Conservation (phyloP, 2,797 vertebrate genomes). For the Sebastes hopkinsi region DNA sequence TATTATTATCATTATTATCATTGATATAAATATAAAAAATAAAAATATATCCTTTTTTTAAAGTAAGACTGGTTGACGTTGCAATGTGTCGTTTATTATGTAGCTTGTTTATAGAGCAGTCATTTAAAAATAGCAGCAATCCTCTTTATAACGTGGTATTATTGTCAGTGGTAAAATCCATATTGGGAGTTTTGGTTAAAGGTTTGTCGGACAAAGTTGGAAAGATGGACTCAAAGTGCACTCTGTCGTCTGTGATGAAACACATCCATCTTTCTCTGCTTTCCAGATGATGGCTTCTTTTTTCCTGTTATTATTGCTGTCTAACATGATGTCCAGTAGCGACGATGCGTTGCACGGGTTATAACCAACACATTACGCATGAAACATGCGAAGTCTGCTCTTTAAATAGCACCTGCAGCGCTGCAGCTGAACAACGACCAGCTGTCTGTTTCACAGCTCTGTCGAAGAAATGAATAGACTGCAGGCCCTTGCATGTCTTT, state of each 20-base stretch:
- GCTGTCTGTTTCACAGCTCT: conserved; percentile 8
- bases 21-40: neutral
- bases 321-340: conserved; percentile 34
- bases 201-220: conserved; percentile 8
- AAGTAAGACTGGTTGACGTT: neutral
- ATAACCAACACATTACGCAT: conserved; percentile 53
- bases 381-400: conserved; percentile 49
- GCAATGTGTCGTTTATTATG: neutral
- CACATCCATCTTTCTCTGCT: conserved; percentile 66
- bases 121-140: conserved; percentile 1
- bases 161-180: conserved; percentile 22
- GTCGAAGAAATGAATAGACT: neutral
- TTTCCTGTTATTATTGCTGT: conserved; percentile 64
- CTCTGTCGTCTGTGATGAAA: conserved; percentile 34
- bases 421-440: neutral
- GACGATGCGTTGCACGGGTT: conserved; percentile 38
- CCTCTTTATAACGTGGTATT: neutral
- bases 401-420: conserved; percentile 52
- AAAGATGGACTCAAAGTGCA: conserved; percentile 24
- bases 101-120: neutral
- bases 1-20: neutral
- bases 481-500: neutral
- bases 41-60: neutral
- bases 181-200: conserved; percentile 3
- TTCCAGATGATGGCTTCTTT: conserved; percentile 70